Evolutionary conservation across 1,140 invertebrate species (phyloP).

Genomic region (Drosophila elegans): DNA sequence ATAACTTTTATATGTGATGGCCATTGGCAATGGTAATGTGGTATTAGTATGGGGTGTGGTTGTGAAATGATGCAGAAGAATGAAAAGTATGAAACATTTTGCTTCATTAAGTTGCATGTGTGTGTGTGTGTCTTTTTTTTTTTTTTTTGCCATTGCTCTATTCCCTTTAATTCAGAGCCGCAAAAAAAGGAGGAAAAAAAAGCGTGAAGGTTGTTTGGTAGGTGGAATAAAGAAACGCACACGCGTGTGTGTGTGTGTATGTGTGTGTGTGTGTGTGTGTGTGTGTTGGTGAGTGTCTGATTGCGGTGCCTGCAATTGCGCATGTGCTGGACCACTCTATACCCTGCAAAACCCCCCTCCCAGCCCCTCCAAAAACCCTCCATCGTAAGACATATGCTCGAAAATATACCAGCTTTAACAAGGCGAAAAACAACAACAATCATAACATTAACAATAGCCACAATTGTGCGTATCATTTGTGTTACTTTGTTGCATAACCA

Average conservation of each 20-base stretch:
- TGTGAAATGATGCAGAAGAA: constrained; percentile 52
- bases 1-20: constrained; percentile 41
- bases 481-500: constrained; percentile 45
- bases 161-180: constrained; percentile 33
- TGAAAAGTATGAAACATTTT: constrained; percentile 60
- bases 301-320: constrained; percentile 57
- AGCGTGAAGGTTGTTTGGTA: neutral
- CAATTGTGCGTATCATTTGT: constrained; percentile 39
- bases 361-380: neutral
- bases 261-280: constrained; percentile 12
- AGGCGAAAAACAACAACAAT: constrained; percentile 15
- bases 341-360: constrained; percentile 6
- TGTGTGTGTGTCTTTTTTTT: constrained; percentile 17
- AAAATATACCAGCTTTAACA: constrained; percentile 33
- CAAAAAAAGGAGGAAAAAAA: constrained; percentile 16
- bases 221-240: constrained; percentile 28
- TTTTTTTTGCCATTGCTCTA: constrained; percentile 4
- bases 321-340: constrained; percentile 53
- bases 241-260: constrained; percentile 17
- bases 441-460: constrained; percentile 30
- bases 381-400: constrained; percentile 49
- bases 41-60: neutral
- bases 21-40: constrained; percentile 30
- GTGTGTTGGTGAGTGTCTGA: constrained; percentile 32
- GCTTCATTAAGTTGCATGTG: constrained; percentile 50